These are phyloP conservation scores for Tetrao urogallus DNA, from an alignment of 2,113 vertebrate species.

Conservation along the genomic window DNA sequence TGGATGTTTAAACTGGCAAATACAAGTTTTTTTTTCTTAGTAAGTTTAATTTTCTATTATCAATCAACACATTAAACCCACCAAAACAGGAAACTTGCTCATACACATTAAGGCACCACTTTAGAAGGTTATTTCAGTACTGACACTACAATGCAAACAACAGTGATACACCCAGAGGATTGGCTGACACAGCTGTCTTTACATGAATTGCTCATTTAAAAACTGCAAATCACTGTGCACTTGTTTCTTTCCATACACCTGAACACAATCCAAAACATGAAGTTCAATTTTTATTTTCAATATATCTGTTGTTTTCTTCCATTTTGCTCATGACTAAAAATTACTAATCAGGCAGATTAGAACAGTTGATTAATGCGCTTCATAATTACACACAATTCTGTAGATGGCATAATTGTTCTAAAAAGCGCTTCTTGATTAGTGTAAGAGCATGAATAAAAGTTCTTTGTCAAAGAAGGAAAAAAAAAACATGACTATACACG, in stretches of 20 bases:
- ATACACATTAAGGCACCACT: not conserved
- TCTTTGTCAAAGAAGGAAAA: not conserved
- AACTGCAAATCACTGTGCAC: not conserved
- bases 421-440: conserved; percentile 32
- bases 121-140: not conserved
- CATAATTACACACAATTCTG: conserved; percentile 33
- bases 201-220: not conserved
- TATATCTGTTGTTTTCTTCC: not conserved
- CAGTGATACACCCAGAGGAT: rapidly evolving
- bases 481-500: rapidly evolving
- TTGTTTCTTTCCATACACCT: not conserved
- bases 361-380: conserved; percentile 44
- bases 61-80: not conserved
- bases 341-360: conserved; percentile 35
- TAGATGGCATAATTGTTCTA: conserved; percentile 29
- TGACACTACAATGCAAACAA: not conserved
- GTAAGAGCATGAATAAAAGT: not conserved
- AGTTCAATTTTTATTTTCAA: conserved; percentile 31
- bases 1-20: not conserved
- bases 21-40: not conserved
- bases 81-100: not conserved
- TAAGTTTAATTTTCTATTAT: not conserved
- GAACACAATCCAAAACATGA: not conserved
- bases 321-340: conserved; percentile 17
- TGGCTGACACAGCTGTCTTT: not conserved